phyloP scores from a whole-genome alignment of 1,140 invertebrate genomes.

The Zaprionus capensis region DNA sequence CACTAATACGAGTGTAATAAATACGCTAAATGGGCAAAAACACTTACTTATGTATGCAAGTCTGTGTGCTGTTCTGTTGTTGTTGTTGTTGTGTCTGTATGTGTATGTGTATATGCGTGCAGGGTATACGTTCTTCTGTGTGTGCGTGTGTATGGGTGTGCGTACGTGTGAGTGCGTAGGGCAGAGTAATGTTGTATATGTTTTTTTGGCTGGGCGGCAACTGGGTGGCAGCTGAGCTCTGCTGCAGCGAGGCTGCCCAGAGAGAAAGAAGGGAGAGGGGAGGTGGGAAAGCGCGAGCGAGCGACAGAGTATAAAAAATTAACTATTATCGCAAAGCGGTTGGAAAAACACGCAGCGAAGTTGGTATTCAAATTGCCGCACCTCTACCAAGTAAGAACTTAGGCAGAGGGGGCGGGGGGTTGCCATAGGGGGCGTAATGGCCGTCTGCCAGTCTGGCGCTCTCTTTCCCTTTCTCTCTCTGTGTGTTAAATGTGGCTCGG shows the following conservation, averaged over 20 bases:
- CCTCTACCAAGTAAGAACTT: slow-evolving; percentile 40
- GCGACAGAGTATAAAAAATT: slow-evolving; percentile 63
- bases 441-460: neutral
- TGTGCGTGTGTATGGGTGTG: slow-evolving; percentile 2
- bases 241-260: neutral
- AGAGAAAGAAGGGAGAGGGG: neutral
- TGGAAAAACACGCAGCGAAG: slow-evolving; percentile 74
- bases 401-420: neutral
- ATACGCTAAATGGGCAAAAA: slow-evolving; percentile 76
- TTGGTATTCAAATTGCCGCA: slow-evolving; percentile 76
- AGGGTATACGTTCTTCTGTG: neutral
- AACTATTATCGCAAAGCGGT: slow-evolving; percentile 81
- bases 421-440: neutral
- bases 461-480: neutral
- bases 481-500: slow-evolving; percentile 65
- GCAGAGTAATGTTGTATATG: slow-evolving; percentile 1
- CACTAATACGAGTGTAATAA: slow-evolving; percentile 68
- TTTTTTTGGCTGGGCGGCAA: neutral
- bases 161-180: slow-evolving; percentile 10
- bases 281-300: neutral
- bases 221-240: neutral
- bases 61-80: slow-evolving; percentile 5
- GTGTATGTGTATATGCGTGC: neutral
- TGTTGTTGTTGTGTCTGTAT: neutral
- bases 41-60: slow-evolving; percentile 54